Evolutionary conservation across 2,113 vertebrate species (phyloP).

Genomic region (Chlamydotis undulata): DNA sequence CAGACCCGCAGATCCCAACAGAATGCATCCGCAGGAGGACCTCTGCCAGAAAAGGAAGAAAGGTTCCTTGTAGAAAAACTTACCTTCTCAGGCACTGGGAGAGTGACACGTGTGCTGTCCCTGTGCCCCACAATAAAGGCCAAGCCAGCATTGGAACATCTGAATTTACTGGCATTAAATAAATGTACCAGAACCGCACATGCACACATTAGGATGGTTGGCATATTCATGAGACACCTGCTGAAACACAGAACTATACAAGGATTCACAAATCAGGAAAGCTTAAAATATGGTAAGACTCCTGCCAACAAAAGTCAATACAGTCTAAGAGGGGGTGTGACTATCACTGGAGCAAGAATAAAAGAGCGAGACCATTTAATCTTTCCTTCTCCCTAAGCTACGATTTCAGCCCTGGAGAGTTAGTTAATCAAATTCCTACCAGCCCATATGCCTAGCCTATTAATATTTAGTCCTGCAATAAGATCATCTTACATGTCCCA

Average conservation of each 20-base stretch:
- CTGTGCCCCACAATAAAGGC: neutral
- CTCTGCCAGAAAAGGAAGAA: slow-evolving; percentile 72
- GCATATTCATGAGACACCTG: neutral
- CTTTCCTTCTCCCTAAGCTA: neutral
- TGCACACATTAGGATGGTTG: accelerated
- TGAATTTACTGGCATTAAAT: neutral
- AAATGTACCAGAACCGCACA: neutral
- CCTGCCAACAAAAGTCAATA: neutral
- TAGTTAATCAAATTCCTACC: neutral
- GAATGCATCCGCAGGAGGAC: slow-evolving; percentile 95
- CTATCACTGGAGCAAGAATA: neutral
- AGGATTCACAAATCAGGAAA: neutral
- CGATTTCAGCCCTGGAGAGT: neutral
- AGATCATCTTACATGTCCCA: neutral
- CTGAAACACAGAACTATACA: neutral
- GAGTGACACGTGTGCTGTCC: accelerated
- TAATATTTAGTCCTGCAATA: neutral
- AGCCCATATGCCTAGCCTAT: neutral
- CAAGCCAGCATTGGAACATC: neutral
- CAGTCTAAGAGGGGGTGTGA: accelerated
- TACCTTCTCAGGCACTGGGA: neutral
- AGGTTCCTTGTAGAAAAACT: neutral
- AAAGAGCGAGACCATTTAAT: neutral
- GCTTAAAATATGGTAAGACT: neutral
- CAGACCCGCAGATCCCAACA: slow-evolving; percentile 95